Percentiles rank a stretch among this genome's conserved stretches.
These are phyloP conservation scores for Malurus elegans DNA, from an alignment of 2,113 vertebrate genomes.

Conservation along the genomic window DNA sequence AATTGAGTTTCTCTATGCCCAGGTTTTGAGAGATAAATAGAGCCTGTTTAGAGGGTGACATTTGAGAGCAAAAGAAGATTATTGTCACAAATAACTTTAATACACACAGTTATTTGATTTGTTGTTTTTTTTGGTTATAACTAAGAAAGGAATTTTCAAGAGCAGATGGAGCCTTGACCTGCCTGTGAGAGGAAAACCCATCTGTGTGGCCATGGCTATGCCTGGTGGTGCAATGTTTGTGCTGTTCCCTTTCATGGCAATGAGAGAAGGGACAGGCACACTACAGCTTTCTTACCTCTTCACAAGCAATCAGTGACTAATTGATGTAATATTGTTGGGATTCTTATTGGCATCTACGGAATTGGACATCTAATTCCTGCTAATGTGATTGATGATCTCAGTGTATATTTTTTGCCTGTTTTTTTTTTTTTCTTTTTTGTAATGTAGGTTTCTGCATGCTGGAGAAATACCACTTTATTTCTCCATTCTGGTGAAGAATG, in stretches of 20 bases:
- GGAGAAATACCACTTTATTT: constrained; percentile 8
- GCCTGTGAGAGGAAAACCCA: neutral
- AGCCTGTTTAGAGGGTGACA: neutral
- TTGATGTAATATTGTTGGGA: neutral
- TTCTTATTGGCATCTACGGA: neutral
- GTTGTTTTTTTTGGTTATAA: neutral
- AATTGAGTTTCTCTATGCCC: neutral
- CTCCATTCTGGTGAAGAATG: neutral
- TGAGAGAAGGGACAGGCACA: neutral
- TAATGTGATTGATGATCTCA: neutral
- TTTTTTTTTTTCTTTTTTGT: neutral
- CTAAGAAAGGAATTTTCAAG: neutral
- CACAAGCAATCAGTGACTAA: neutral
- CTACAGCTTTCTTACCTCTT: neutral
- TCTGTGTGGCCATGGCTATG: accelerated
- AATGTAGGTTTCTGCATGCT: neutral
- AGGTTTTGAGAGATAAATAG: neutral
- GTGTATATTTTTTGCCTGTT: neutral
- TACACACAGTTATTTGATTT: neutral
- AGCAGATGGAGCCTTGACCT: neutral
- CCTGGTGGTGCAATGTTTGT: accelerated
- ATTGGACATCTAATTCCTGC: neutral
- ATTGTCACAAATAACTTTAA: neutral
- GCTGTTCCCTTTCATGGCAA: neutral
- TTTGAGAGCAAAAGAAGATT: neutral